These are phyloP conservation scores for Rhagophthalmus giganteus DNA, from an alignment of 2,888 invertebrate genomes.

Conservation along the genomic window DNA sequence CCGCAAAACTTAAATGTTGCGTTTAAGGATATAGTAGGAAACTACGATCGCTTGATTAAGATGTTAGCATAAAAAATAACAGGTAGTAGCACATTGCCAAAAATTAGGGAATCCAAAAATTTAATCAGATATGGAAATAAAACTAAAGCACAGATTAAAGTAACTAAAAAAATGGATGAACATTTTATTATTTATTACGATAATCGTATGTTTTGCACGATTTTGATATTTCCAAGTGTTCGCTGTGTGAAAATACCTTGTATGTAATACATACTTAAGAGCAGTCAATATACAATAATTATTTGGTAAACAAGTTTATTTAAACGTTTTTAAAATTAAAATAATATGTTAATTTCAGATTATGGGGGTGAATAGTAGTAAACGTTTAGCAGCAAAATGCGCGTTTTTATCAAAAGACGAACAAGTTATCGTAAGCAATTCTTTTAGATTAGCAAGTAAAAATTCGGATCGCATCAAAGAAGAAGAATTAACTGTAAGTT, in stretches of 20 bases:
- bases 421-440: constrained; percentile 64
- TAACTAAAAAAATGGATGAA: neutral
- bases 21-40: no score
- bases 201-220: no score
- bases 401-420: constrained; percentile 66
- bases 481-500: constrained; percentile 66
- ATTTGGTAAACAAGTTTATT: neutral
- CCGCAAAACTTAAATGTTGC: no score
- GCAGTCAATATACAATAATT: constrained; percentile 1
- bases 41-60: no score
- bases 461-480: constrained; percentile 67
- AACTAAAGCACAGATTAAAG: no score
- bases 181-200: neutral
- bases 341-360: constrained; percentile 5
- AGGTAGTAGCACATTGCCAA: no score
- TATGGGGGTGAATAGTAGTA: constrained; percentile 62
- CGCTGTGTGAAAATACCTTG: no score
- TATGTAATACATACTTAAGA: no score
- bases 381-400: constrained; percentile 67
- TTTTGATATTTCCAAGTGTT: no score
- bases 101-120: no score
- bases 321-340: neutral
- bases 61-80: no score
- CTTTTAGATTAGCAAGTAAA: constrained; percentile 65
- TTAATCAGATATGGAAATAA: no score